Percentiles rank a stretch among this genome's conserved stretches.
These are phyloP conservation scores for Florisuga fusca DNA, from an alignment of 2,797 vertebrate species.

Conservation along the genomic window DNA sequence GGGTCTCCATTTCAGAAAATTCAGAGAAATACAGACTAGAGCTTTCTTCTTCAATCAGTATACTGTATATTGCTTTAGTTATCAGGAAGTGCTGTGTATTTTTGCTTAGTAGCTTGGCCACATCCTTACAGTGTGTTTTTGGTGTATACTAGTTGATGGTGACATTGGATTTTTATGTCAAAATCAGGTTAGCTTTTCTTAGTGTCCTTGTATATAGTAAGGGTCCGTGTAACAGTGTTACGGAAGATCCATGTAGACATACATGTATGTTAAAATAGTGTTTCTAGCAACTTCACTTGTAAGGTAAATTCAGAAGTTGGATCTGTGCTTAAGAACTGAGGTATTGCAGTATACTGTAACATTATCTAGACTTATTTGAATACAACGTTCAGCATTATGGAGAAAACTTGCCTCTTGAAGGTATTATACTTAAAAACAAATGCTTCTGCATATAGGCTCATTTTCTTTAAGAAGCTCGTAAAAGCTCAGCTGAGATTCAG, in stretches of 20 bases:
- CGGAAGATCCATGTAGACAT: background rate
- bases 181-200: background rate
- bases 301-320: background rate
- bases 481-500: background rate
- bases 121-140: background rate
- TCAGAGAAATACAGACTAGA: background rate
- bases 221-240: background rate
- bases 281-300: background rate
- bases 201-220: background rate
- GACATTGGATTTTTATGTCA: background rate
- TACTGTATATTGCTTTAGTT: background rate
- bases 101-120: background rate
- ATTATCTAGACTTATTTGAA: background rate
- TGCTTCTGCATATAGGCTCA: background rate
- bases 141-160: rapidly evolving
- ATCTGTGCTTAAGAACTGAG: background rate
- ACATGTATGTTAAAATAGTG: background rate
- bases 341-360: background rate
- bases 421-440: background rate
- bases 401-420: background rate
- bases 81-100: background rate
- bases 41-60: background rate
- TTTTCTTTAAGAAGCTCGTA: background rate
- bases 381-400: background rate
- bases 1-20: background rate